Conservation (phyloP, 2,888 invertebrate genomes). For the Leptopilina myrica region DNA sequence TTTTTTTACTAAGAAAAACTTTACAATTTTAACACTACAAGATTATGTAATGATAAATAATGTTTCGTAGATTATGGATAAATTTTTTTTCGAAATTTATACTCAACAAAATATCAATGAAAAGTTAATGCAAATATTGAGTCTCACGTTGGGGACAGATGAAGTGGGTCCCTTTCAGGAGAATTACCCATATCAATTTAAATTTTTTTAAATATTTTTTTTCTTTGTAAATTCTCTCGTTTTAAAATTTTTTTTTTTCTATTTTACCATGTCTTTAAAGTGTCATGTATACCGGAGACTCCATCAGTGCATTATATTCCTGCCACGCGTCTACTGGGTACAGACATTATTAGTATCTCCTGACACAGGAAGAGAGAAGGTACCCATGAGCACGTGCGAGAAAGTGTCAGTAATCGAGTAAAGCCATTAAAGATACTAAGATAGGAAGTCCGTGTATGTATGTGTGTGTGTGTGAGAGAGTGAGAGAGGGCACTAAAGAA, state of each 20-base stretch:
- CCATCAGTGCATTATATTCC: slow-evolving; percentile 28
- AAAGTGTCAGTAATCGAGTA: slow-evolving; percentile 35
- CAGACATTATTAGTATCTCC: slow-evolving; percentile 26
- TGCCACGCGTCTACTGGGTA: slow-evolving; percentile 22
- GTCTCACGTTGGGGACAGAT: too few species aligned
- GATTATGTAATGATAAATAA: too few species aligned
- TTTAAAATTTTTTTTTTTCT: not conserved
- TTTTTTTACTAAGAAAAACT: too few species aligned
- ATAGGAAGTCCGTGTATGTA: slow-evolving; percentile 9
- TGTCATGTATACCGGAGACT: slow-evolving; percentile 12
- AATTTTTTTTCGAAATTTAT: too few species aligned
- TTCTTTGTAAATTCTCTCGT: not conserved
- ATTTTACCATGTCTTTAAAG: slow-evolving; percentile 1
- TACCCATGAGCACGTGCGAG: slow-evolving; percentile 23
- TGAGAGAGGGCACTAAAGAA: not conserved
- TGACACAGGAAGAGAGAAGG: slow-evolving; percentile 15
- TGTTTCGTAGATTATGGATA: too few species aligned
- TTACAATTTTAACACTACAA: too few species aligned
- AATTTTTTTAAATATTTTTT: slow-evolving; percentile 5
- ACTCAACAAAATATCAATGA: too few species aligned
- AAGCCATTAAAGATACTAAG: slow-evolving; percentile 28
- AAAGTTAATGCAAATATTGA: too few species aligned
- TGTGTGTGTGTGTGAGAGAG: too few species aligned
- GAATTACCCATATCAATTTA: too few species aligned
- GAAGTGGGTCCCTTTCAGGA: too few species aligned